Evolutionary conservation across 2,888 invertebrate genomes (phyloP).

Genomic region (Pandemis corylana): DNA sequence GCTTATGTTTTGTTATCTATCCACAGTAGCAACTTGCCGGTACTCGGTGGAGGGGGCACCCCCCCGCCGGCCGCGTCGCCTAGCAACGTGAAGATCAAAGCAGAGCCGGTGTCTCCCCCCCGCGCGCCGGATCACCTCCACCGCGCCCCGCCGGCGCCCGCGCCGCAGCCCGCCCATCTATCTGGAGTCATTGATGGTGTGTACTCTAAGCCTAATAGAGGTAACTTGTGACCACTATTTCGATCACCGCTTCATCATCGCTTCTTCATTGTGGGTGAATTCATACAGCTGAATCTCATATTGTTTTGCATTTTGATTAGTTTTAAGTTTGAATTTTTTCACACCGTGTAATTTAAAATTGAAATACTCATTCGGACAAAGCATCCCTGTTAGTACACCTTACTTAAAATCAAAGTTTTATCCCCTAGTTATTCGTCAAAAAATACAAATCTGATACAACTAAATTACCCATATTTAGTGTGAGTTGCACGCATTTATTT

Average conservation of each 20-base stretch:
- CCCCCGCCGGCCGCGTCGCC: conserved; percentile 92
- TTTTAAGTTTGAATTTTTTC: neutral
- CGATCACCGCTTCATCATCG: conserved; percentile 33
- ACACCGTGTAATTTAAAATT: conserved; percentile 17
- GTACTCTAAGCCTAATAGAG: conserved; percentile 45
- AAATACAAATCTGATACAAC: no score
- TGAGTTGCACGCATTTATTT: no score
- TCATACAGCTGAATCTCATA: conserved; percentile 28
- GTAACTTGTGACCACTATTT: conserved; percentile 35
- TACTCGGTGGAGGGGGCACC: conserved; percentile 88
- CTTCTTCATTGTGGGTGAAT: conserved; percentile 26
- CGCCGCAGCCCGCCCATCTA: conserved; percentile 78
- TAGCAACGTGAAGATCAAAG: conserved; percentile 95
- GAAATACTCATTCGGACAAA: no score
- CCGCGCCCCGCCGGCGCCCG: conserved; percentile 76
- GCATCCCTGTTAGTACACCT: no score
- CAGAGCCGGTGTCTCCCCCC: conserved; percentile 97
- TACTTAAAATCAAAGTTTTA: no score
- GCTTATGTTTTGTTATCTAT: conserved; percentile 7
- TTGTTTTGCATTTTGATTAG: conserved; percentile 1
- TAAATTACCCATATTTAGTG: no score
- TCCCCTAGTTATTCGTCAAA: no score
- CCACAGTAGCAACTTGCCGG: conserved; percentile 88
- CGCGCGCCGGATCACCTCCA: conserved; percentile 89
- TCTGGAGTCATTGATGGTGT: conserved; percentile 79